Conservation (phyloP, 2,113 vertebrate genomes). For the Platysternon megacephalum region DNA sequence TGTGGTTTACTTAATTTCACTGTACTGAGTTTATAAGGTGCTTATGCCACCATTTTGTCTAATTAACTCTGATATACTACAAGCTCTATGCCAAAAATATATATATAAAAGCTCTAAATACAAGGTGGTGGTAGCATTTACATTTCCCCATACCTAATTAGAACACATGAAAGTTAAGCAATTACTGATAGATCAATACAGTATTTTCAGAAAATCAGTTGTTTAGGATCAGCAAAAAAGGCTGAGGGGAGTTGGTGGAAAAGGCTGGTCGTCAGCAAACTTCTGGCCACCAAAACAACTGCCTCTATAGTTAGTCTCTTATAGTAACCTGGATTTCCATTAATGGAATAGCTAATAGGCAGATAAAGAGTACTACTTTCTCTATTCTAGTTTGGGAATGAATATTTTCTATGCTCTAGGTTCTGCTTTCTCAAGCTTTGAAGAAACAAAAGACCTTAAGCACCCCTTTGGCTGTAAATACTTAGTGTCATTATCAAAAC, state of each 20-base stretch:
- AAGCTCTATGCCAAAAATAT: not conserved
- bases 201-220: not conserved
- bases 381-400: not conserved
- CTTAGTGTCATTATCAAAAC: not conserved
- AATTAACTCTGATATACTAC: constrained; percentile 15
- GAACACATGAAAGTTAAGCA: not conserved
- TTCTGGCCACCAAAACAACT: not conserved
- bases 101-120: not conserved
- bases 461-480: constrained; percentile 1
- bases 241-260: not conserved
- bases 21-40: not conserved
- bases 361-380: not conserved
- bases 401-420: not conserved
- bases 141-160: not conserved
- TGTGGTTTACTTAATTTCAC: constrained; percentile 34
- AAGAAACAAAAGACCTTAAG: constrained; percentile 6
- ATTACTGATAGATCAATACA: not conserved
- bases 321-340: constrained; percentile 1
- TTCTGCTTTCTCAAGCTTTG: not conserved
- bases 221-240: not conserved
- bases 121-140: not conserved
- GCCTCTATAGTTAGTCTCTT: not conserved
- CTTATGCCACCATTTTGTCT: not conserved
- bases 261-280: not conserved
- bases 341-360: not conserved